Evolutionary conservation across 2,113 vertebrate genomes (phyloP).

Genomic region (Brachypodius melanocephalos): DNA sequence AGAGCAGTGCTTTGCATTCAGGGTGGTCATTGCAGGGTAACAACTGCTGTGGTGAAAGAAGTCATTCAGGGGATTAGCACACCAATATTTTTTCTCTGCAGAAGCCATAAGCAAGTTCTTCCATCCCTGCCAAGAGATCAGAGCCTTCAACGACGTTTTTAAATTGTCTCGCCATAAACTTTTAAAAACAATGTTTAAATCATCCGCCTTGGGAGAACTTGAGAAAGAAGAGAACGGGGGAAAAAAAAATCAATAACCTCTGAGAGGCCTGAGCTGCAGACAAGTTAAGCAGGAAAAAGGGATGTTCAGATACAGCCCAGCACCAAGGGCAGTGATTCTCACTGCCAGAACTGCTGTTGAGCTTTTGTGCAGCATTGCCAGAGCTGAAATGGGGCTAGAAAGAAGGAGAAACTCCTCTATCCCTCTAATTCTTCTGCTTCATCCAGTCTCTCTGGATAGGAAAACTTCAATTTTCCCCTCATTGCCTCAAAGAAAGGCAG

Average conservation of each 20-base stretch:
- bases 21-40: background rate
- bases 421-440: background rate
- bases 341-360: background rate
- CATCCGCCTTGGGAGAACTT: background rate
- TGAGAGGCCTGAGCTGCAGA: background rate
- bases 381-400: background rate
- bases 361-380: background rate
- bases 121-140: background rate
- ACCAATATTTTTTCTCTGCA: background rate
- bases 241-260: background rate
- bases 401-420: background rate
- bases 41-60: background rate
- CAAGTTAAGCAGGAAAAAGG: background rate
- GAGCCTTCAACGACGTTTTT: background rate
- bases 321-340: background rate
- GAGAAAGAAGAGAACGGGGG: background rate
- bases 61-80: background rate
- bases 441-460: background rate
- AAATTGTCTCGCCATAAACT: background rate
- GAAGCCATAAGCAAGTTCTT: background rate
- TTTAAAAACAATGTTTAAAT: background rate
- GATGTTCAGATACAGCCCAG: background rate
- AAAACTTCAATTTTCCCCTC: background rate
- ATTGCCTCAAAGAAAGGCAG: background rate
- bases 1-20: background rate